Conservation (phyloP, 1,140 invertebrate species). For the Mya arenaria region DNA sequence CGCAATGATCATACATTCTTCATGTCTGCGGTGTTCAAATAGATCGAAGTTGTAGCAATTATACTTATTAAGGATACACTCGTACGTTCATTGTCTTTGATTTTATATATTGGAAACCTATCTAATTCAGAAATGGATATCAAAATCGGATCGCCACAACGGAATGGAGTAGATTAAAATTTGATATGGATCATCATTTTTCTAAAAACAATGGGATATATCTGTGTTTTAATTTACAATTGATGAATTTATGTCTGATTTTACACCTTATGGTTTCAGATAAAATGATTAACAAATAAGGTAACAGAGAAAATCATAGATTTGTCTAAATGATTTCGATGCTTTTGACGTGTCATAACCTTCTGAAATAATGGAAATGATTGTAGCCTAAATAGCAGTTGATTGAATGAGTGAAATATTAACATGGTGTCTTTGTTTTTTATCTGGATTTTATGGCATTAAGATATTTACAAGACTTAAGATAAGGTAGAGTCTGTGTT, state of each 20-base stretch:
- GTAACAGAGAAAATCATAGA: constrained; percentile 36
- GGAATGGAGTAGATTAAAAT: constrained; percentile 1
- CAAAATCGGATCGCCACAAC: constrained; percentile 24
- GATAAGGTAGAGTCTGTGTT: no score
- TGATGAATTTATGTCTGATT: constrained; percentile 37
- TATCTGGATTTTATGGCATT: no score
- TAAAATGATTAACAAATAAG: constrained; percentile 3
- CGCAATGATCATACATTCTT: no score
- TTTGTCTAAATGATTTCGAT: constrained; percentile 10
- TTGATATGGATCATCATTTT: constrained; percentile 15
- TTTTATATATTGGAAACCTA: constrained; percentile 33
- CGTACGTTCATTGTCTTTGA: constrained; percentile 2
- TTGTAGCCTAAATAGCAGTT: background rate
- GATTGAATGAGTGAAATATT: constrained; percentile 12
- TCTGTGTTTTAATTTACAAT: constrained; percentile 8
- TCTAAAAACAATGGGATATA: constrained; percentile 4
- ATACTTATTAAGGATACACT: background rate
- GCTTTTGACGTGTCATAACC: constrained; percentile 38
- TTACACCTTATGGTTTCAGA: constrained; percentile 40
- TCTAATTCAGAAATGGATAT: constrained; percentile 40
- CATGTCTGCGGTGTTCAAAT: background rate
- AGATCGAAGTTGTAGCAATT: background rate
- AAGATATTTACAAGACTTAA: no score
- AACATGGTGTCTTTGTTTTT: background rate
- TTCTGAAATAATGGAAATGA: constrained; percentile 19